Base-by-base conservation (phyloP, 1,140 invertebrate species). In the Manduca sexta region DNA sequence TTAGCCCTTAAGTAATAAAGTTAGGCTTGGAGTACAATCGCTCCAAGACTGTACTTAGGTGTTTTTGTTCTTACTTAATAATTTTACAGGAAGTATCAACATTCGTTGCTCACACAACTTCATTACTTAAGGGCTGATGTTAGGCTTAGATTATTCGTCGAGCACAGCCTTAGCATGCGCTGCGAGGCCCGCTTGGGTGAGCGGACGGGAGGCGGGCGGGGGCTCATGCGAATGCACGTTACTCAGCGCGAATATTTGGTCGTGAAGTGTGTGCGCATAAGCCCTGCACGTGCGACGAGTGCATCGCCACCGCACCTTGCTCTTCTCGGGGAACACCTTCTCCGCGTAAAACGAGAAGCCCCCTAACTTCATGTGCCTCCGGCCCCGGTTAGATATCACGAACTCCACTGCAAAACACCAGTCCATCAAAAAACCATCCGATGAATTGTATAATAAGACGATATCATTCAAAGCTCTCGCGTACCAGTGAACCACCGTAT, bases 271-370 rank as follows among this genome's bases (percentile, higher is more conserved):
- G 52, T 87, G 86, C 13, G 84, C 83, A 54, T 87, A 86, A 11
- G 86, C 86, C 5, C 84, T 80, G 46, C 86, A 87, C 11, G 84
- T 87, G n/a, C 86, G 73, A 42, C 86, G 60, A 43, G 86, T 87
- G 56, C 86, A 87, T 13, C 86, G 71, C 86, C 86, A 87, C 16
- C 86, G 72, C 61, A 86, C 84, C 65, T 86, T 86, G 49, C 66
- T 85, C 63, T 86, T 86, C 65, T 87, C 83, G 0, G 78, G 84
- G 49, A 86, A 86, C 38, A 84, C 83, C 60, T 87, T 87, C 68
- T 87, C 86, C 12, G 84, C 83, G 51, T 87, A 87, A 71, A 87
- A 87, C 17, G 84, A 82, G 56, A 86, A 86, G 7, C 86, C 86
- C 34, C 75, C 72, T 33, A 87, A 76, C 45, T 80, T 75, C 80